Base-by-base conservation (phyloP, 2,888 invertebrate species). In the Athripsodes cinereus region DNA sequence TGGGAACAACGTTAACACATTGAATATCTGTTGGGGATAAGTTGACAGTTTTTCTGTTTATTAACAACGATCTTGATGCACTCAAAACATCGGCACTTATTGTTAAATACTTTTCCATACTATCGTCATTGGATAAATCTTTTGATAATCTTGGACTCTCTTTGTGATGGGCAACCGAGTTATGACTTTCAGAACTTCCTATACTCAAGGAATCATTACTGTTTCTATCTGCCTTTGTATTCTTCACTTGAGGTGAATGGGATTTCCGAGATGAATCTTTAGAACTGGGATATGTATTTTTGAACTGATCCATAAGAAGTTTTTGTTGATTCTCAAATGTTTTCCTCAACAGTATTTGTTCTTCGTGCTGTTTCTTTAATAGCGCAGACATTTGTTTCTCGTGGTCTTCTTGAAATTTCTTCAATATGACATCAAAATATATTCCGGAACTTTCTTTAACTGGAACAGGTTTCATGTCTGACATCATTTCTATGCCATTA, bases 261-360 rank as follows among this genome's bases (percentile, higher is more conserved):
- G 22, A n/a, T 50, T 40, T 50, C 34, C 48, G 34, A 18, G 18
- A 16, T 26, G 35, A n/a, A 8, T 47, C 22, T 22, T 49, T 53
- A 16, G 52, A 46, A 22, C 11, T 48, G 20, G 31, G 31, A 11
- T 53, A 56, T 1, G 55, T 55, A 40, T 77, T 53, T 72, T 78
- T 70, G 35, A 75, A 69, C 58, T 73, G 72, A 10, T 73, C 69
- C 19, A 82, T 74, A 1, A 88, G 70, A 58, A 81, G 69, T 61
- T 76, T 76, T 66, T 87, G 85, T 67, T 87, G 87, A 52, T 80
- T 79, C 63, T 86, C 84, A 65, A 87, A 87, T 47, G 82, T 78
- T 66, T 83, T 76, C 65, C 85, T 83, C 64, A 88, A 71, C 22
- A 80, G 70, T 50, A 78, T 70, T 66, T 87, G 86, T 67, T 87